phyloP scores from a whole-genome alignment of 1,140 invertebrate genomes.

The Panulirus ornatus region DNA sequence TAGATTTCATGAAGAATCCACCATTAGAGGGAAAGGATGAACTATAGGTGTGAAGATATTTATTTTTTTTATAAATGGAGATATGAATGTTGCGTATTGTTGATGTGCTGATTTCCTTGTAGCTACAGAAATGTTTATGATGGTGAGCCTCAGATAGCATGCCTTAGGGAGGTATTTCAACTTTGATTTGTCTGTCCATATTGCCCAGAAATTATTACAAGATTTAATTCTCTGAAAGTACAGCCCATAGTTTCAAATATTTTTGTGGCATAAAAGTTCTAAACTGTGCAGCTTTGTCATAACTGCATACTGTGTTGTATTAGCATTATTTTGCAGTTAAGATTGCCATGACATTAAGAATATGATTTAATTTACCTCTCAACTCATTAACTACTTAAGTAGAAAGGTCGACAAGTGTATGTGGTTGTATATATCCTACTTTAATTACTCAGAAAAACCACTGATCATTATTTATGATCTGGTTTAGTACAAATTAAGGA shows the following conservation, averaged over 20 bases:
- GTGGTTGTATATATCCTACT: background rate
- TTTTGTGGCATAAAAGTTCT: no score
- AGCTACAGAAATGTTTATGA: background rate
- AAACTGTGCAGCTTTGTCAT: no score
- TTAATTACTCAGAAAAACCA: background rate
- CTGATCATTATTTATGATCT: constrained; percentile 17
- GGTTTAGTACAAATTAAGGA: constrained; percentile 45
- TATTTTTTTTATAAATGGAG: constrained; percentile 6
- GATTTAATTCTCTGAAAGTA: no score
- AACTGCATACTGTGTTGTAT: no score
- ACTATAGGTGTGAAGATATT: constrained; percentile 42
- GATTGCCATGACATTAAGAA: background rate
- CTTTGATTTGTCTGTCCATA: no score
- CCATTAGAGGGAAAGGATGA: constrained; percentile 61
- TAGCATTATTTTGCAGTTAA: background rate
- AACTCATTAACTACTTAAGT: background rate
- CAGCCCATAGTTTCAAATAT: no score
- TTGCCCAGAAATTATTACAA: no score
- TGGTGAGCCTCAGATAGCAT: background rate
- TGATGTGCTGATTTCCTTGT: background rate
- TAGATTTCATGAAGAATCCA: constrained; percentile 69
- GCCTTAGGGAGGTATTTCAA: background rate
- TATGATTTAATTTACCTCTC: background rate
- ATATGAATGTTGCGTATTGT: background rate
- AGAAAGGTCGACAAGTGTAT: background rate